Evolutionary conservation across 2,113 vertebrate species (phyloP).

Genomic region (Myotis lucifugus): DNA sequence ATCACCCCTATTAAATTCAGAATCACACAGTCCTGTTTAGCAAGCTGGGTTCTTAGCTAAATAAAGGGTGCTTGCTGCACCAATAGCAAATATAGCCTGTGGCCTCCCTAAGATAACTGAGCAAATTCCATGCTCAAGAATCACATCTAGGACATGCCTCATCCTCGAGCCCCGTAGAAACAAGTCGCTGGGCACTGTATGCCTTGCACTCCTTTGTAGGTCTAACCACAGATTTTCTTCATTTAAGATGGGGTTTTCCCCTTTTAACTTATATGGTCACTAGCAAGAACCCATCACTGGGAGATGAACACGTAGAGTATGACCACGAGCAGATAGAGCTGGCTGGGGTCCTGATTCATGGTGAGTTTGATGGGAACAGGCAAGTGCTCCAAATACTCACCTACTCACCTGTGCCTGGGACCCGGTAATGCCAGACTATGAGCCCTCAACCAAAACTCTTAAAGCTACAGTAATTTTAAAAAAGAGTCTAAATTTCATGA

Average conservation of each 20-base stretch:
- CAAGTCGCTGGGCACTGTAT: background rate
- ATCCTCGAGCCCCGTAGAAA: background rate
- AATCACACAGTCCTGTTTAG: background rate
- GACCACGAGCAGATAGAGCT: background rate
- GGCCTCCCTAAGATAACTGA: background rate
- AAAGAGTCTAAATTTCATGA: background rate
- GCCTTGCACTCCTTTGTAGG: background rate
- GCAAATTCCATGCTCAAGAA: conserved; percentile 42
- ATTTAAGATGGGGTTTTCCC: background rate
- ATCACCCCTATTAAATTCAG: background rate
- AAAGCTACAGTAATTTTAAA: background rate
- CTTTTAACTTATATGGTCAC: background rate
- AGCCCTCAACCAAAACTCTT: background rate
- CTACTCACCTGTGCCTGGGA: background rate
- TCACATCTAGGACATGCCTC: conserved; percentile 40
- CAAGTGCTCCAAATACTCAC: background rate
- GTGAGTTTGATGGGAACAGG: background rate
- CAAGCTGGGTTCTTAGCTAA: background rate
- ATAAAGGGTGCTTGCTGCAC: background rate
- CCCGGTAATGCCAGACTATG: background rate
- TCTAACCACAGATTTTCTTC: background rate
- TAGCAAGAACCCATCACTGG: background rate
- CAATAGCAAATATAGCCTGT: background rate
- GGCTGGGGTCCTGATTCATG: background rate
- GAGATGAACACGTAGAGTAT: background rate